phyloP scores from a whole-genome alignment of 2,113 vertebrate genomes.

The Orthonyx spaldingii region DNA sequence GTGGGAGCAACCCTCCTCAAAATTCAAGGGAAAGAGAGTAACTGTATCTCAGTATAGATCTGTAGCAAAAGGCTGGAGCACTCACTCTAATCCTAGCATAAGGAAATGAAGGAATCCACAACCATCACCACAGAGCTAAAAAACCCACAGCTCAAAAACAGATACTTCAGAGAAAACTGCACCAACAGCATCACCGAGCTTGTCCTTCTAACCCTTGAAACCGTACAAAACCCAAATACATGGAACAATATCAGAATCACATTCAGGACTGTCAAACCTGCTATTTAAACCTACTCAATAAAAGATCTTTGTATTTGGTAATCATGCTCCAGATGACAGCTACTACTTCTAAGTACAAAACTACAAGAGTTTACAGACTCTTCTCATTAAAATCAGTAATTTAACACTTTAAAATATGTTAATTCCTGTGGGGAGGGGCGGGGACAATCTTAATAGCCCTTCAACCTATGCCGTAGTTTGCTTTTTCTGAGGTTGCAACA shows the following conservation, averaged over 20 bases:
- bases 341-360: not conserved
- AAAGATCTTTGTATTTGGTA: not conserved
- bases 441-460: not conserved
- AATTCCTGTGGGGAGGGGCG: not conserved
- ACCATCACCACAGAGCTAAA: not conserved
- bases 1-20: not conserved
- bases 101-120: not conserved
- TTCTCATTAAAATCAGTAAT: not conserved
- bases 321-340: not conserved
- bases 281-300: not conserved
- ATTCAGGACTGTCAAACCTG: not conserved
- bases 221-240: not conserved
- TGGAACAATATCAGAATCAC: not conserved
- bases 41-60: fast-evolving
- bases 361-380: not conserved
- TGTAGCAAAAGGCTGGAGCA: not conserved
- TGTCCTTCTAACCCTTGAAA: not conserved
- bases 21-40: not conserved
- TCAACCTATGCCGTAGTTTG: not conserved
- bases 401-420: not conserved
- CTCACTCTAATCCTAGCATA: not conserved
- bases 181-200: not conserved
- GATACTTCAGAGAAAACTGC: not conserved
- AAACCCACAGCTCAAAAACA: not conserved
- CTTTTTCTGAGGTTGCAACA: not conserved